These are phyloP conservation scores for Nephotettix cincticeps DNA, from an alignment of 1,140 invertebrate genomes.

Conservation along the genomic window DNA sequence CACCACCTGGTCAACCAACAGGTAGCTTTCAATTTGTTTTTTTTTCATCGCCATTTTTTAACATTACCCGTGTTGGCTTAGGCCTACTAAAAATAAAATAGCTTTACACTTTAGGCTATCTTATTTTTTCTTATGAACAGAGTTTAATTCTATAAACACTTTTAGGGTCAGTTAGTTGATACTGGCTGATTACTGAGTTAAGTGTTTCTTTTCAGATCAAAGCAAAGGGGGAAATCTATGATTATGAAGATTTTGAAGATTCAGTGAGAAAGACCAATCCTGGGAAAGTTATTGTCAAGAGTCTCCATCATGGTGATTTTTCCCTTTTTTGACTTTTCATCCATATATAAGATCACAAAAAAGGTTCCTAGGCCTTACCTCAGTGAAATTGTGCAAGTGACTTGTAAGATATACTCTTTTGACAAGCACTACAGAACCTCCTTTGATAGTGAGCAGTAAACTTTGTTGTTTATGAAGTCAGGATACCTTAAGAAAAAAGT, in stretches of 20 bases:
- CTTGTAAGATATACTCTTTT: background rate
- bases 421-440: background rate
- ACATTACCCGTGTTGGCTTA: too few relatives aligned
- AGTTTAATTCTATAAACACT: too few relatives aligned
- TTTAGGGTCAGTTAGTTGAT: background rate
- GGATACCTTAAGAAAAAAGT: background rate
- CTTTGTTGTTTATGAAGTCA: background rate
- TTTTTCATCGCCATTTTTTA: background rate
- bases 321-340: background rate
- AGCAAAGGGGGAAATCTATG: background rate
- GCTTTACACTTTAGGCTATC: too few relatives aligned
- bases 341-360: background rate
- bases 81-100: too few relatives aligned
- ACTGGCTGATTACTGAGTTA: background rate
- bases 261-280: background rate
- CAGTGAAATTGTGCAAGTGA: background rate
- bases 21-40: background rate
- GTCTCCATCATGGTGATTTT: constrained; percentile 1
- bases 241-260: constrained; percentile 16
- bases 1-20: constrained; percentile 41
- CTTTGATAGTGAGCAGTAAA: background rate
- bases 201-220: background rate
- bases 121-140: too few relatives aligned
- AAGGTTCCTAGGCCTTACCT: constrained; percentile 6
- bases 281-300: background rate